A percentile compares a stretch with the other conserved stretches of the same genome.
phyloP scores from a whole-genome alignment of 1,140 invertebrate species.

The Trichonephila inaurata region DNA sequence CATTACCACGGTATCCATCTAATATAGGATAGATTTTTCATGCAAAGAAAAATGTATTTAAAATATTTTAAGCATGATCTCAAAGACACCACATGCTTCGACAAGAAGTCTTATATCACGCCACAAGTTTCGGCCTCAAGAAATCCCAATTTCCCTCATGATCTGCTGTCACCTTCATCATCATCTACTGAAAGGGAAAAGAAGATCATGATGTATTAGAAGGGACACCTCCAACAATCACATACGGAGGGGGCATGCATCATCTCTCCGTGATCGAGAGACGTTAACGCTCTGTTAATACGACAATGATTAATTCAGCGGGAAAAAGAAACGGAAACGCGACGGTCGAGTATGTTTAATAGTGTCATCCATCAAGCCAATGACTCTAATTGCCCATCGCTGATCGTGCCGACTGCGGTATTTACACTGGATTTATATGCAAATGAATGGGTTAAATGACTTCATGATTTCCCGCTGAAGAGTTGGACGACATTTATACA shows the following conservation, averaged over 20 bases:
- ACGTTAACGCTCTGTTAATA: conserved; percentile 35
- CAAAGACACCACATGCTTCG: not conserved
- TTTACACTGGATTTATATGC: conserved; percentile 35
- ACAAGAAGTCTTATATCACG: not conserved
- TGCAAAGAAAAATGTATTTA: no score
- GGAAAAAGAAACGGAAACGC: conserved; percentile 37
- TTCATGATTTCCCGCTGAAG: conserved; percentile 26
- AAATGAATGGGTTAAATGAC: conserved; percentile 41
- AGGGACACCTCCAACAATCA: conserved; percentile 2
- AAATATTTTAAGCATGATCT: no score
- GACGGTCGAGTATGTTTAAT: conserved; percentile 26
- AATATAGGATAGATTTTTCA: no score
- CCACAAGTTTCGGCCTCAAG: not conserved
- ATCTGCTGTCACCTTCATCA: conserved; percentile 14
- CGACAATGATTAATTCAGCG: conserved; percentile 33
- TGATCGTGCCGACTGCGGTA: conserved; percentile 25
- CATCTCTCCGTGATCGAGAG: conserved; percentile 10
- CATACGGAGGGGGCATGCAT: not conserved
- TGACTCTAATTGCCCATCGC: conserved; percentile 22
- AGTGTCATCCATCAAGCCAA: conserved; percentile 26
- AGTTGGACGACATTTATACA: not conserved
- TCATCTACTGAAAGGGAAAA: not conserved
- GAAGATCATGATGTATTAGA: not conserved
- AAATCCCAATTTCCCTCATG: not conserved
- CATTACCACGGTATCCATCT: no score